phyloP scores from a whole-genome alignment of 2,113 vertebrate species.

The Coptodon bakossiorum region DNA sequence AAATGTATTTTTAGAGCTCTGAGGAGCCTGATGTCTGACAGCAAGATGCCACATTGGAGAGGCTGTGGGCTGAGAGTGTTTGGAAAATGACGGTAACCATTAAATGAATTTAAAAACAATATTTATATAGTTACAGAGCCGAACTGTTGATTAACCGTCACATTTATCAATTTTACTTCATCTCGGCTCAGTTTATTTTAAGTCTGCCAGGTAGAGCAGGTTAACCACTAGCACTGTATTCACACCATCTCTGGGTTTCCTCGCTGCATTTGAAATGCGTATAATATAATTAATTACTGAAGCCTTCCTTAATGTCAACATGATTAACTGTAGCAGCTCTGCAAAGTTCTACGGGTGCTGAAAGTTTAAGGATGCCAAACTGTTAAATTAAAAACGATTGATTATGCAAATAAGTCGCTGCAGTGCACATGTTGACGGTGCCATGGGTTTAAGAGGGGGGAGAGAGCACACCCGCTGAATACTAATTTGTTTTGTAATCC shows the following conservation, averaged over 20 bases:
- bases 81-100: background rate
- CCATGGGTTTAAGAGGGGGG: background rate
- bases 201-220: background rate
- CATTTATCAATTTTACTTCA: background rate
- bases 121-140: background rate
- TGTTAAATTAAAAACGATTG: constrained; percentile 33
- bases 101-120: background rate
- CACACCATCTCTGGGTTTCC: background rate
- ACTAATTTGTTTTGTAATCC: background rate
- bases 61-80: background rate
- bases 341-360: background rate
- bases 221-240: background rate
- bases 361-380: constrained; percentile 8
- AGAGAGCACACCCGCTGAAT: background rate
- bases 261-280: background rate
- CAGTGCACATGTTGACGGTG: background rate
- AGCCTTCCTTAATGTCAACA: background rate
- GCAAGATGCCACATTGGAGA: background rate
- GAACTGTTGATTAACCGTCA: background rate
- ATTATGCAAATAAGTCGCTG: constrained; percentile 32
- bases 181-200: background rate
- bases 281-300: background rate
- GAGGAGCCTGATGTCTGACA: background rate
- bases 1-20: background rate
- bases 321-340: background rate